Evolutionary conservation across 1,140 invertebrate species (phyloP).

Genomic region (Hesperophylax magnus): DNA sequence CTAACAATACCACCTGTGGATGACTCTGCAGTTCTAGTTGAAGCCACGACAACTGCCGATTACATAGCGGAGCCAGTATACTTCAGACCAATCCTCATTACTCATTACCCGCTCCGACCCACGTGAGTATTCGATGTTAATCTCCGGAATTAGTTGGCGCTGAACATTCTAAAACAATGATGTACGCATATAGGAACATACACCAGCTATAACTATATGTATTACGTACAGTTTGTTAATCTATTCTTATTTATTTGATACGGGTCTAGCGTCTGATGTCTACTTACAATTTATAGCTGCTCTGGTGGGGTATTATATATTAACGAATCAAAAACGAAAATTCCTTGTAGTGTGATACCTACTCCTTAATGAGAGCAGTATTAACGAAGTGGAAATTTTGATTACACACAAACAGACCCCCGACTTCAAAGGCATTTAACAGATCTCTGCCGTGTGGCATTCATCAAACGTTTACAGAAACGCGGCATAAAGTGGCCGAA

Average conservation of each 20-base stretch:
- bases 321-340: too few species aligned
- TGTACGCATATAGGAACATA: too few species aligned
- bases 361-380: slow-evolving; percentile 5
- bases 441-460: slow-evolving; percentile 26
- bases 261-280: background rate
- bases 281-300: too few species aligned
- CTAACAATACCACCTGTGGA: slow-evolving; percentile 3
- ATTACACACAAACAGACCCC: slow-evolving; percentile 4
- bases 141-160: slow-evolving; percentile 26
- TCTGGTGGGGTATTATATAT: too few species aligned
- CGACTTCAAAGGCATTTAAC: slow-evolving; percentile 25
- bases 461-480: slow-evolving; percentile 49
- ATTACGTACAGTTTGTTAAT: background rate
- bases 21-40: slow-evolving; percentile 18
- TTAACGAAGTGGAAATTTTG: slow-evolving; percentile 17
- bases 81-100: background rate
- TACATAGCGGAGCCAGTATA: slow-evolving; percentile 8
- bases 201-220: too few species aligned
- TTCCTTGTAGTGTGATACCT: background rate
- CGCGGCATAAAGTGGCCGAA: slow-evolving; percentile 18
- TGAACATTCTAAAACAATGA: slow-evolving; percentile 29
- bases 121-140: slow-evolving; percentile 23
- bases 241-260: background rate
- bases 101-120: slow-evolving; percentile 15
- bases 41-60: slow-evolving; percentile 1